These are phyloP conservation scores for Temnothorax ravouxi DNA, from an alignment of 2,888 invertebrate species.

Conservation along the genomic window DNA sequence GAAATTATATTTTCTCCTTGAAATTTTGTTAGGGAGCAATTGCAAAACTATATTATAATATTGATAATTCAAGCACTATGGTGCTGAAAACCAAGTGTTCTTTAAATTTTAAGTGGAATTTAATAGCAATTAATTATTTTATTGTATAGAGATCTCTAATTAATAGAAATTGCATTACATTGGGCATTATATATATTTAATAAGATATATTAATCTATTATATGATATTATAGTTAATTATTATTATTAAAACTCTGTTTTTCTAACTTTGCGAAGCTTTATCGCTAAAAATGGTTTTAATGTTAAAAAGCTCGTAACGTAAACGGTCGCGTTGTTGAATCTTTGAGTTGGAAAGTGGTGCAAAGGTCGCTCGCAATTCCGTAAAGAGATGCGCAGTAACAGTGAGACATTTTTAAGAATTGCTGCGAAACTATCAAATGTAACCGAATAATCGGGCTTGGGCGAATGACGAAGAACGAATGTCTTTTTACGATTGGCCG, in stretches of 20 bases:
- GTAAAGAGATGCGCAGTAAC: not conserved
- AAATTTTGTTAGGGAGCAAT: not conserved
- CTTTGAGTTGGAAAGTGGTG: too few species aligned
- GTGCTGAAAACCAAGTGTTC: not conserved
- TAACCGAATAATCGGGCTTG: not conserved
- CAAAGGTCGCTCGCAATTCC: not conserved
- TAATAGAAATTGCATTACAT: constrained; percentile 14
- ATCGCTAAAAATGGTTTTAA: constrained; percentile 25
- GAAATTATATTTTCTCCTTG: not conserved
- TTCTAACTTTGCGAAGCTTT: not conserved
- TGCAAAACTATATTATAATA: not conserved
- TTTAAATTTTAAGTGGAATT: constrained; percentile 26
- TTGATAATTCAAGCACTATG: not conserved
- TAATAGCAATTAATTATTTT: constrained; percentile 31
- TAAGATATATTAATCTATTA: constrained; percentile 21
- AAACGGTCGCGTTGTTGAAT: not conserved
- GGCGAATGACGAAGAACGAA: not conserved
- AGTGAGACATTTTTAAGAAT: not conserved
- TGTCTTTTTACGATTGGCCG: not conserved
- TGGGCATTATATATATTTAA: constrained; percentile 38
- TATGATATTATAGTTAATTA: constrained; percentile 35
- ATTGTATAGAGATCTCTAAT: constrained; percentile 20
- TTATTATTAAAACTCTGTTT: constrained; percentile 10
- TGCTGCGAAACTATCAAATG: not conserved
- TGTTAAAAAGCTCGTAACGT: not conserved